These are phyloP conservation scores for Megalopta genalis DNA, from an alignment of 1,140 invertebrate genomes.

Conservation along the genomic window DNA sequence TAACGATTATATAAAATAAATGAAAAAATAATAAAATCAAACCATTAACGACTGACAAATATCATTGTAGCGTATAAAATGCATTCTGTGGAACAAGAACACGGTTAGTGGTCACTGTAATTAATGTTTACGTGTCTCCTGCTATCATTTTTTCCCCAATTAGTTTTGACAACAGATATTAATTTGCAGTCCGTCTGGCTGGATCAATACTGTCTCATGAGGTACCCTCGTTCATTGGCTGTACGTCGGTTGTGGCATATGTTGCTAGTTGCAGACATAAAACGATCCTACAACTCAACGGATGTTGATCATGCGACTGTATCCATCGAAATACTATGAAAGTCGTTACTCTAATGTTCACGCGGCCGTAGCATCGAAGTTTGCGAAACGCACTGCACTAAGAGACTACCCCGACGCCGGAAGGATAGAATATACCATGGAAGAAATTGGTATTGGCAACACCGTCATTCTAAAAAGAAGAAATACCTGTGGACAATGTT, in stretches of 20 bases:
- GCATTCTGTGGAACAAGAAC: too few species aligned
- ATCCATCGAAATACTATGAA: not conserved
- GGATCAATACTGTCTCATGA: constrained; percentile 6
- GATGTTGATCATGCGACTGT: not conserved
- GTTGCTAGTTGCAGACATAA: not conserved
- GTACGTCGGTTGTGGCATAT: constrained; percentile 3
- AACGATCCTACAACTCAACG: not conserved
- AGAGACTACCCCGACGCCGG: too few species aligned
- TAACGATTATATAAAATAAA: too few species aligned
- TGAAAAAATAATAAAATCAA: too few species aligned
- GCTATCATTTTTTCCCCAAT: not conserved
- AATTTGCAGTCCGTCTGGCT: not conserved
- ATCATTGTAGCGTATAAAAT: too few species aligned
- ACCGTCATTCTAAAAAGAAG: not conserved
- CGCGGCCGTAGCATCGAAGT: too few species aligned
- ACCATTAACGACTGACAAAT: too few species aligned
- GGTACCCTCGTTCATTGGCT: not conserved
- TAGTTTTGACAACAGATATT: not conserved
- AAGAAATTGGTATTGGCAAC: not conserved
- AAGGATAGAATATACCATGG: not conserved
- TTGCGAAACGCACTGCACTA: too few species aligned
- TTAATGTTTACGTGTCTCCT: not conserved
- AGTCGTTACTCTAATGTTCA: too few species aligned
- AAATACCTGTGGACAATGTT: not conserved
- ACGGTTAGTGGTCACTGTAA: not conserved